These are phyloP conservation scores for Indri indri DNA, from an alignment of 2,113 vertebrate species.

Conservation along the genomic window DNA sequence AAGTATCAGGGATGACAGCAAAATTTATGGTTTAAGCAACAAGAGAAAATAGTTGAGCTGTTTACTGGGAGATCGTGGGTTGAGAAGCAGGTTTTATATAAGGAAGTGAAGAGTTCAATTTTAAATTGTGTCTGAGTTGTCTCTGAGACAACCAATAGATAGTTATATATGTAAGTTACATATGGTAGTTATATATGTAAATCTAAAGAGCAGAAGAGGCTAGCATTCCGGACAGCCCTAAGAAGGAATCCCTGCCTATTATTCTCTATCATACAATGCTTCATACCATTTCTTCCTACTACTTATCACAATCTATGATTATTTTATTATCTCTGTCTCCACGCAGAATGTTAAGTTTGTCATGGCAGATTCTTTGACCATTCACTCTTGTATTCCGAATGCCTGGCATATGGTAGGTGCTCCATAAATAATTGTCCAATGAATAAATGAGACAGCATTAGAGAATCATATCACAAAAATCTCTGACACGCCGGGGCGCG, in stretches of 20 bases:
- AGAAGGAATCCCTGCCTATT: neutral
- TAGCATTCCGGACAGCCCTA: neutral
- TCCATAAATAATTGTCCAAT: neutral
- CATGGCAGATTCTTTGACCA: neutral
- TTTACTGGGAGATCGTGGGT: neutral
- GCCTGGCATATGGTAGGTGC: neutral
- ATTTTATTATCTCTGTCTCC: neutral
- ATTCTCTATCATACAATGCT: neutral
- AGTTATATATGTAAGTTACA: neutral
- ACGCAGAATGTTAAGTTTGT: neutral
- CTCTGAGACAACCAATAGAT: neutral
- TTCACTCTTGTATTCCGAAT: neutral
- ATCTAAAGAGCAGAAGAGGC: neutral
- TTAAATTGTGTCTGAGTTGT: constrained; percentile 9
- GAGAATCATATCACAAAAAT: neutral
- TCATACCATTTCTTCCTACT: neutral
- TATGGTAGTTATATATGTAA: neutral
- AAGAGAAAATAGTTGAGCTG: neutral
- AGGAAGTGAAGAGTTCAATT: neutral
- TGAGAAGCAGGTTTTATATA: constrained; percentile 4
- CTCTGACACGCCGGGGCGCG: no score
- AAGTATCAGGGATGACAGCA: neutral
- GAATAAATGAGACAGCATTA: neutral
- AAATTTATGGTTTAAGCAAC: neutral
- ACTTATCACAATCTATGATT: neutral